Conservation (phyloP, 2,113 vertebrate species). For the Pterocles burchelli region DNA sequence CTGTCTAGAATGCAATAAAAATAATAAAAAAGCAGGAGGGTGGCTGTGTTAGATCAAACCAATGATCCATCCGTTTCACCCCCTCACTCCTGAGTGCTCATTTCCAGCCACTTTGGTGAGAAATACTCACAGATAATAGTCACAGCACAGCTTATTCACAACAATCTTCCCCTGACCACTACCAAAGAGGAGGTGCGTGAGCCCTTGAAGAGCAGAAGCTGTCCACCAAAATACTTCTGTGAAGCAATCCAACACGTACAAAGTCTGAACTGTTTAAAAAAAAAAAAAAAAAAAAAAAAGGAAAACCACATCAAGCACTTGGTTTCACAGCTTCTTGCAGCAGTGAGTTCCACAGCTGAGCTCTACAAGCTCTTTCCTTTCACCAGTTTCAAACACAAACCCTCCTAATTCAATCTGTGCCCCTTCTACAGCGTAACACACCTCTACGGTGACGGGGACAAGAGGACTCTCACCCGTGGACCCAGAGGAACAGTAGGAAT, state of each 20-base stretch:
- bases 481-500: neutral
- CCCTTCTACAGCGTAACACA: neutral
- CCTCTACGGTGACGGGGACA: neutral
- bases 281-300: fast-evolving
- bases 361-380: neutral
- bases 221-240: neutral
- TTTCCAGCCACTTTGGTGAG: neutral
- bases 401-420: neutral
- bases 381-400: neutral
- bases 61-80: neutral
- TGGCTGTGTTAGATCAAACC: neutral
- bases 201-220: neutral
- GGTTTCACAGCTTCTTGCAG: neutral
- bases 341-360: neutral
- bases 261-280: neutral
- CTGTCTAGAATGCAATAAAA: neutral
- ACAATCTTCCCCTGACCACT: neutral
- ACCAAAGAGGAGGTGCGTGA: neutral
- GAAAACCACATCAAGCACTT: neutral
- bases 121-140: neutral
- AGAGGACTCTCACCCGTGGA: neutral
- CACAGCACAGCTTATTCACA: neutral
- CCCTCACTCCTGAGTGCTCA: neutral
- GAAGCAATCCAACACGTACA: neutral
- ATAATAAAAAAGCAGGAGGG: neutral